Evolutionary conservation across 1,140 invertebrate species (phyloP), one percentile per base, ranked within the genome.

Genomic region (Eueides isabella): DNA sequence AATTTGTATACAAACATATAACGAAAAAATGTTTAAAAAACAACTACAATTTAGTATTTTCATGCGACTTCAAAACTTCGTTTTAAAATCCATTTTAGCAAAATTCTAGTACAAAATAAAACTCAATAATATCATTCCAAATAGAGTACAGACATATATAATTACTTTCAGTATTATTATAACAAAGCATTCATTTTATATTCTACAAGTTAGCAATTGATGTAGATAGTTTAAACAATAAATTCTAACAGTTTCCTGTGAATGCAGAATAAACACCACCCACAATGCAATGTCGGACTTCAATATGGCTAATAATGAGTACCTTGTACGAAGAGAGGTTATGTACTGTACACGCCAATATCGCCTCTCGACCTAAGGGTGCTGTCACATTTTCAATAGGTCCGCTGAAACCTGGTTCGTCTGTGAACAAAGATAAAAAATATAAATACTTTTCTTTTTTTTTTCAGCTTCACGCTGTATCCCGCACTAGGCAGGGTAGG

Each of bases 261-360:
- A 61, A 70, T 62, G 30, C 19, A 23, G 26, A 28, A 29, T 63
- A 70, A 70, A 70, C 35, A 70, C 30, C 48, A 31, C 48, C 55
- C 55, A 70, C 26, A 61, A 28, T 69, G 61, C 33, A 62, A 31
- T 69, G 63, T 63, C 68, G 68, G 55, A 26, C 67, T 61, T 70
- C 26, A 70, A 70, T 70, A 70, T 63, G 33, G 63, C 62, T 28
- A 72, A 72, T 72, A 75, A 72, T 61, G 68, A 69, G 62, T 41
- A 98, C 97, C 96, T 98, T 98, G 90, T 96, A 98, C 3, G 95
- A 94, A 30, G 95, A 96, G 64, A 98, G 94, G 88, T 98, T 97
- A 85, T 97, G 95, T 6, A 98, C 97, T 29, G 96, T 94, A 81
- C 97, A 98, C 26, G 96, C 95, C 29, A 98, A 94, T 61, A 96